These are phyloP conservation scores for Baronia brevicornis DNA, from an alignment of 2,888 invertebrate species.

Conservation along the genomic window DNA sequence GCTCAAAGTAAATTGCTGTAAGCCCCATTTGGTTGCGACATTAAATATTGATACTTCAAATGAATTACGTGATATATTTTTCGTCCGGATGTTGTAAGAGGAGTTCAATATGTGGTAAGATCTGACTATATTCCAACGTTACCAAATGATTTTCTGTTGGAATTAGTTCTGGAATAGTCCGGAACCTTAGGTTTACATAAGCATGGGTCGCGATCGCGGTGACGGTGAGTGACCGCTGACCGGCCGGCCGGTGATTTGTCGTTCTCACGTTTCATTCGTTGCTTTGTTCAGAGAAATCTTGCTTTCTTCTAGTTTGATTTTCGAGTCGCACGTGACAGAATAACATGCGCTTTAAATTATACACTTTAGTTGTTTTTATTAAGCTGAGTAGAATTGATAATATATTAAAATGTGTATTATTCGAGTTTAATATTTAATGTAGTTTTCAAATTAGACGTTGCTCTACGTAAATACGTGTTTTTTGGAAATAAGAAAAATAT, in stretches of 20 bases:
- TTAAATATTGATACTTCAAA: not conserved
- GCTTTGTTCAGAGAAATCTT: slow-evolving; percentile 14
- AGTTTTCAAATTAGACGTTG: no score
- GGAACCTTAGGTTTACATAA: slow-evolving; percentile 20
- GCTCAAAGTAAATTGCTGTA: no score
- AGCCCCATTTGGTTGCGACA: no score
- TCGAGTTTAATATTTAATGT: no score
- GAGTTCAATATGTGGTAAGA: slow-evolving; percentile 7
- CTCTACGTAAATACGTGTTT: no score
- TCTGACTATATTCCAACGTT: slow-evolving; percentile 10
- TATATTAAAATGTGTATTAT: no score
- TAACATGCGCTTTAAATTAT: slow-evolving; percentile 28
- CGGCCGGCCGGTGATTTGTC: slow-evolving; percentile 20
- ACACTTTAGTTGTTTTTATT: slow-evolving; percentile 20
- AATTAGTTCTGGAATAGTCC: slow-evolving; percentile 20
- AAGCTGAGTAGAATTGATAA: slow-evolving; percentile 9
- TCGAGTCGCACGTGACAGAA: slow-evolving; percentile 34
- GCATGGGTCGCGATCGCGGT: slow-evolving; percentile 1
- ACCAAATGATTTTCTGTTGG: slow-evolving; percentile 10
- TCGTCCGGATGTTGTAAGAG: slow-evolving; percentile 8
- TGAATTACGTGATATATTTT: slow-evolving; percentile 1
- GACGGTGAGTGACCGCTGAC: slow-evolving; percentile 45
- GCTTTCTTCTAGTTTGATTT: slow-evolving; percentile 27
- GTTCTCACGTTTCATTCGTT: slow-evolving; percentile 8
- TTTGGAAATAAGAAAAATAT: no score